phyloP scores from a whole-genome alignment of 1,140 invertebrate genomes.

The Stegodyphus mimosarum region DNA sequence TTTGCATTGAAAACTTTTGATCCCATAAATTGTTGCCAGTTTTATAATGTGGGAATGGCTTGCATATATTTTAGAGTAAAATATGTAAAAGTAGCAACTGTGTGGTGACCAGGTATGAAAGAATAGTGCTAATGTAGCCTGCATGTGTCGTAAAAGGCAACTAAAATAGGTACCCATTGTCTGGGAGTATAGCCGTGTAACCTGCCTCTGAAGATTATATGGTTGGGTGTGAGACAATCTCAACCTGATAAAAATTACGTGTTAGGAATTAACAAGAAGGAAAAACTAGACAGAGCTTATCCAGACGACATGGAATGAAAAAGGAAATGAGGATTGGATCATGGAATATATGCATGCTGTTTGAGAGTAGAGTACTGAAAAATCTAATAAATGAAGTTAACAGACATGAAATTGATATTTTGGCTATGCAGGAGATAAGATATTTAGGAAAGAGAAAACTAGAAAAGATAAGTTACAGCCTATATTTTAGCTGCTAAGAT shows the following conservation, averaged over 20 bases:
- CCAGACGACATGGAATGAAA: background rate
- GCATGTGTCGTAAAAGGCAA: background rate
- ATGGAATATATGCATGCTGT: background rate
- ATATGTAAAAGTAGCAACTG: background rate
- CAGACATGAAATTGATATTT: background rate
- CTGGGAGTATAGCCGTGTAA: no score
- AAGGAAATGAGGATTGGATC: background rate
- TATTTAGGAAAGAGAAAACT: background rate
- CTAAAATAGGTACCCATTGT: background rate
- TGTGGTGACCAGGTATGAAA: background rate
- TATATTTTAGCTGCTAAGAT: background rate
- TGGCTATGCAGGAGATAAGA: constrained; percentile 9
- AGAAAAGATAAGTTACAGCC: background rate
- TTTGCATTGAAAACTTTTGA: no score
- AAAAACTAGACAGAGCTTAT: background rate
- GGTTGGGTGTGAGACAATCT: background rate
- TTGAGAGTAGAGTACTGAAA: background rate
- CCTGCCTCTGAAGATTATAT: background rate
- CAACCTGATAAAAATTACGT: background rate
- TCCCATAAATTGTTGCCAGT: no score
- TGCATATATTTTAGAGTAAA: no score
- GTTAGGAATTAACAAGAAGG: background rate
- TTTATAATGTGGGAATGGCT: no score
- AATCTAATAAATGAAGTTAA: background rate
- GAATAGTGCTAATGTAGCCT: background rate